Evolutionary conservation across 1,140 invertebrate genomes (phyloP).

Genomic region (Gonatopus flavifemur): DNA sequence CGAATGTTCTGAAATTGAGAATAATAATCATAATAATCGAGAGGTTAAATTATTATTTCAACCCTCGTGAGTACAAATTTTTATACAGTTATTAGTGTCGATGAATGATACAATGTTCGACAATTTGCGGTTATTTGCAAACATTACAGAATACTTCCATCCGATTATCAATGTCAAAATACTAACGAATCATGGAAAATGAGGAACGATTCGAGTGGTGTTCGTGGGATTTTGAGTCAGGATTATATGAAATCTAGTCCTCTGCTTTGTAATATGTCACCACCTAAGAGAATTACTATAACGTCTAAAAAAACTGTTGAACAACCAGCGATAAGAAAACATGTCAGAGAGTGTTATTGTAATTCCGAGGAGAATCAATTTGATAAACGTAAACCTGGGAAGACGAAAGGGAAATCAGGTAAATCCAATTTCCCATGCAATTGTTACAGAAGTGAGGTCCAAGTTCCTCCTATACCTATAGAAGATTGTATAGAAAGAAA

Average conservation of each 20-base stretch:
- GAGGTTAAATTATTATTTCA: constrained; percentile 14
- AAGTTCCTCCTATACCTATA: constrained; percentile 1
- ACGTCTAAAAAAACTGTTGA: constrained; percentile 28
- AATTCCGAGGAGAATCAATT: constrained; percentile 20
- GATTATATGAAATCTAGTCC: constrained; percentile 14
- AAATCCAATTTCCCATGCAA: constrained; percentile 20
- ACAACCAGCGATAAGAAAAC: constrained; percentile 22
- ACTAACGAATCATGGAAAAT: constrained; percentile 20
- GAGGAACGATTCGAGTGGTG: constrained; percentile 27
- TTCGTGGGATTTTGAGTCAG: constrained; percentile 16
- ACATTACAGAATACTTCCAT: too few species aligned
- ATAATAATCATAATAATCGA: too few species aligned
- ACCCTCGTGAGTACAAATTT: constrained; percentile 18
- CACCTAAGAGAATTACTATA: constrained; percentile 24
- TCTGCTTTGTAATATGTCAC: constrained; percentile 18
- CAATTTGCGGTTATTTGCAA: too few species aligned
- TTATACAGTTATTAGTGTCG: background rate
- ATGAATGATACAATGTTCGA: too few species aligned
- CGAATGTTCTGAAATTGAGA: too few species aligned
- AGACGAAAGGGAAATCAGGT: constrained; percentile 7
- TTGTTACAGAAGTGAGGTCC: constrained; percentile 22
- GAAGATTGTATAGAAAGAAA: constrained; percentile 1
- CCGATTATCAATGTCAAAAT: too few species aligned
- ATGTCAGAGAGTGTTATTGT: constrained; percentile 47
- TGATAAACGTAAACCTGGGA: constrained; percentile 20